Evolutionary conservation across 2,888 invertebrate genomes (phyloP), one percentile per base, ranked within the genome.

Genomic region (Allolobophora icterica): DNA sequence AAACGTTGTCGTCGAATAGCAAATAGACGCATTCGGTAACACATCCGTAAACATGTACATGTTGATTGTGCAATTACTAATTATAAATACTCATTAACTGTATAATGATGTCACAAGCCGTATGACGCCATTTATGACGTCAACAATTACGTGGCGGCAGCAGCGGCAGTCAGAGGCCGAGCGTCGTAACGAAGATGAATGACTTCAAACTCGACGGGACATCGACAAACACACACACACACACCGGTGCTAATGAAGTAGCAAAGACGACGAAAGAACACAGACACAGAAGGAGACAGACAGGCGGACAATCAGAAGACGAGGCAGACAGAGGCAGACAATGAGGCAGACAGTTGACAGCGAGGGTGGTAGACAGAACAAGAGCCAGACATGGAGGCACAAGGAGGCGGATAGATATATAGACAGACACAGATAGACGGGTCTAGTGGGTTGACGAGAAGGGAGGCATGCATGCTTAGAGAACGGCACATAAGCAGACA

Each of bases 121-220:
- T 71, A n/a, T 71, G 71, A 71, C 71, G 71, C n/a, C 71, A 71
- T 71, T 71, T 71, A 71, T 71, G 71, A 71, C n/a, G 71, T 71
- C 71, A n/a, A n/a, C 71, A 71, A 71, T 71, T n/a, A 71, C 71
- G 71, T 71, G 52, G 71, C 71, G 52, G 71, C 71, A 71, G 71
- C 30, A n/a, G 6, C n/a, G 4, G 30, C 30, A 71, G 71, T n/a
- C 30, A 71, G n/a, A 71, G 71, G 13, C n/a, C 8, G n/a, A n/a
- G n/a, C 30, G 13, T 11, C 71, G 30, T 71, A 71, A 71, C 71
- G 71, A 71, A 71, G 71, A 71, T n/a, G 71, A n/a, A 71, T 71
- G 30, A 13, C 30, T 71, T 71, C 71, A 71, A 71, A 71, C 30
- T 71, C 71, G 71, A 52, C 21, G 52, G 52, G 24, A 30, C 71